Evolutionary conservation across 1,140 invertebrate genomes (phyloP).

Genomic region (Brachionus angularis): DNA sequence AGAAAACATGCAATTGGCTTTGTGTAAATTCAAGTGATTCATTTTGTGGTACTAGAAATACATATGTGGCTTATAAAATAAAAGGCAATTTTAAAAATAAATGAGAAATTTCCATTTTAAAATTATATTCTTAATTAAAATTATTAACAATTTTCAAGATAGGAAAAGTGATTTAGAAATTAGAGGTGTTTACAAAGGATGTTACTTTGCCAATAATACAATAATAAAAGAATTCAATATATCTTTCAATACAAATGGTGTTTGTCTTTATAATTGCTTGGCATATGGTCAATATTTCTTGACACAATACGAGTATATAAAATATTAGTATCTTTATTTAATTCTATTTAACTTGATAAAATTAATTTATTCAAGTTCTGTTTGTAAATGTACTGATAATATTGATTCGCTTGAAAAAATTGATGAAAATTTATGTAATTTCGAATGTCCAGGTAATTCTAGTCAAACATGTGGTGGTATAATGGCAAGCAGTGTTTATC

Average conservation of each 20-base stretch:
- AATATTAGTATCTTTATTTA: no score
- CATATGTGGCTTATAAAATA: slow-evolving; percentile 10
- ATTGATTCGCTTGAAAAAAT: background rate
- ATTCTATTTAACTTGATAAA: background rate
- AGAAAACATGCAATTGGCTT: background rate
- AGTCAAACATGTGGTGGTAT: slow-evolving; percentile 8
- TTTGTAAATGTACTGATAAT: background rate
- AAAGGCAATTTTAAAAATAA: background rate
- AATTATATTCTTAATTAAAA: background rate
- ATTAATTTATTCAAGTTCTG: background rate
- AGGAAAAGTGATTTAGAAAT: no score
- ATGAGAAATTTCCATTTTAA: background rate
- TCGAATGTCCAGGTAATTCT: background rate
- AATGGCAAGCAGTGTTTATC: background rate
- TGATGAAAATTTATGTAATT: background rate
- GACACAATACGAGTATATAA: background rate
- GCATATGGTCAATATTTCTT: background rate
- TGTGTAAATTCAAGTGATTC: background rate
- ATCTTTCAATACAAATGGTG: background rate
- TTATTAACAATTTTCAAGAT: no score
- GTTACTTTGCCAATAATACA: background rate
- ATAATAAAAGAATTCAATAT: background rate
- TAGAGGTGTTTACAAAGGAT: background rate
- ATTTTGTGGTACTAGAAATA: background rate
- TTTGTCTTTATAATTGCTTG: background rate